Evolutionary conservation across 2,113 vertebrate species (phyloP).

Genomic region (Propithecus coquereli): DNA sequence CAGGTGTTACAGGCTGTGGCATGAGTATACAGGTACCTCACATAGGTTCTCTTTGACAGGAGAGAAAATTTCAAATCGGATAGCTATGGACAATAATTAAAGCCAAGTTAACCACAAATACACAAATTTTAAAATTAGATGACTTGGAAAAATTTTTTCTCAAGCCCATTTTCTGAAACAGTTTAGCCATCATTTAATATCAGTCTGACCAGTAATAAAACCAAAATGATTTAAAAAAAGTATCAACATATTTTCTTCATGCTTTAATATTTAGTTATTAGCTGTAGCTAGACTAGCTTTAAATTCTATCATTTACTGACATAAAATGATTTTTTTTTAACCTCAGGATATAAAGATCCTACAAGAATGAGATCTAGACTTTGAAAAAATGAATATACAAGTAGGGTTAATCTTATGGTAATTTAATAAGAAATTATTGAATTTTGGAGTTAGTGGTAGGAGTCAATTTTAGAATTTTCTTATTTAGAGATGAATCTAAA

Average conservation of each 20-base stretch:
- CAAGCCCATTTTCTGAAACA: background rate
- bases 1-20: background rate
- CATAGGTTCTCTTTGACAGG: background rate
- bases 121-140: background rate
- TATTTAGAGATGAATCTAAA: background rate
- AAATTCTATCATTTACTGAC: background rate
- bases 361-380: background rate
- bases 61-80: background rate
- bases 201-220: background rate
- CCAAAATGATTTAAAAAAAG: background rate
- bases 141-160: conserved; percentile 13
- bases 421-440: conserved; percentile 20
- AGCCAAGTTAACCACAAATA: background rate
- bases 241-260: background rate
- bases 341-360: background rate
- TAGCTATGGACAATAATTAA: background rate
- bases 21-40: background rate
- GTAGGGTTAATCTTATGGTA: background rate
- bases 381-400: background rate
- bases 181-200: background rate
- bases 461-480: background rate
- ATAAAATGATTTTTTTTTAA: background rate
- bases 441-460: background rate
- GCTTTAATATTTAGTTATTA: background rate
- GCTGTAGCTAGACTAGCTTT: background rate